Evolutionary conservation across 2,797 vertebrate genomes (phyloP).

Genomic region (Spatula versicolor): DNA sequence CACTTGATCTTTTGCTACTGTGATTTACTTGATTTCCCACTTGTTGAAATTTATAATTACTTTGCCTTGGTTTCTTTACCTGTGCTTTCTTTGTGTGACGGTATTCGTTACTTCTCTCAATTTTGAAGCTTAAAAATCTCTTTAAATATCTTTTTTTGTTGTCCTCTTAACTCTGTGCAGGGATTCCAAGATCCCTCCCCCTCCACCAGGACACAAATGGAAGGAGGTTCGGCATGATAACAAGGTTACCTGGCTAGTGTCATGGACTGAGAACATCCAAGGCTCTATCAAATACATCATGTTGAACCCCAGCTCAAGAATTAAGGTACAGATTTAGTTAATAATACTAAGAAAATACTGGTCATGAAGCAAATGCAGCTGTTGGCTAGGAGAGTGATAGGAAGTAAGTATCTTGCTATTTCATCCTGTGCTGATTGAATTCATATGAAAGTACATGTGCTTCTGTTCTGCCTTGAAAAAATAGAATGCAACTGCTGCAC

Average conservation of each 20-base stretch:
- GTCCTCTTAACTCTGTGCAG: constrained; percentile 72
- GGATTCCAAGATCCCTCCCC: constrained; percentile 90
- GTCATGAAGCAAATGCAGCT: not conserved
- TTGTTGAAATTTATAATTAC: not conserved
- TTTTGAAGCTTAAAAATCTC: not conserved
- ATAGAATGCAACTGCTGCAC: not conserved
- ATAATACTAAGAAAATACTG: not conserved
- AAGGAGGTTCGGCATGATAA: constrained; percentile 96
- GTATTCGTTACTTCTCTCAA: not conserved
- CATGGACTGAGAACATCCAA: constrained; percentile 98
- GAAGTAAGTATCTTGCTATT: not conserved
- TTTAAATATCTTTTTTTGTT: not conserved
- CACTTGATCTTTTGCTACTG: not conserved
- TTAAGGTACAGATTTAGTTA: constrained; percentile 84
- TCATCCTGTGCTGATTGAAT: not conserved
- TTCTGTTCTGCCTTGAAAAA: not conserved
- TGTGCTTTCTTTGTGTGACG: not conserved
- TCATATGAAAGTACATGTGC: not conserved
- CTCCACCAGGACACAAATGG: constrained; percentile 91
- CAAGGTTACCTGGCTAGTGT: constrained; percentile 96
- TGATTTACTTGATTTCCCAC: not conserved
- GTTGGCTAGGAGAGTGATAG: not conserved
- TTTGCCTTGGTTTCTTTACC: not conserved
- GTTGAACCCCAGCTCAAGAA: constrained; percentile 96
- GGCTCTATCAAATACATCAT: constrained; percentile 98